Base-by-base conservation (phyloP, 2,888 invertebrate genomes). In the Nemotelus pantherinus region DNA sequence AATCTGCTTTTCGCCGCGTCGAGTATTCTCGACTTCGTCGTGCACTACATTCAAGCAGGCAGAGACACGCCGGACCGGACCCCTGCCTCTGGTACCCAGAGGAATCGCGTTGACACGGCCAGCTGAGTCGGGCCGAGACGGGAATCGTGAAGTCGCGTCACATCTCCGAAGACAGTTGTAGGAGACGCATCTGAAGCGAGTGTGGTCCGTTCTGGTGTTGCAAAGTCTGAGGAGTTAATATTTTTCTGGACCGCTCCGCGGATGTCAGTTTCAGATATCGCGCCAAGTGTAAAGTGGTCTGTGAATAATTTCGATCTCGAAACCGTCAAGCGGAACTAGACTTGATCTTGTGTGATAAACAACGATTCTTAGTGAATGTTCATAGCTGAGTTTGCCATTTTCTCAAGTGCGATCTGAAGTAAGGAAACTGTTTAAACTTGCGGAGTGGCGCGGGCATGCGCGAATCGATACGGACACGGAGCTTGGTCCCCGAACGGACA, bases 131-230 rank as follows among this genome's bases (percentile, higher is more conserved):
- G 25, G 25, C 25, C 75, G 44, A 63, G 4, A 25, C 53, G 75
- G 64, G 79, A 80, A 78, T 80, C 79, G 79, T 25, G 25, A 25
- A 25, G 25, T 25, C 25, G 25, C 25, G 25, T 80, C 81, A 81
- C 81, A 81, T 82, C 81, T 82, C 81, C 80, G 79, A 81, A 81
- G 81, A 80, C 80, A 78, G 81, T 82, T 80, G 81, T 80, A 80
- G 81, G 80, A 80, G 81, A 81, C 81, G 79, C 81, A 82, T 81
- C 80, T 80, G 47, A 41, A 5, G 1, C 25, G 25, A 25, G 65
- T 65, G 25, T 25, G 25, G 25, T 25, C 25, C 25, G 25, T 25
- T 25, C 65, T 65, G 43, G 43, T 65, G 6, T 25, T 25, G 44
- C 10, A 47, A 4, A 7, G 55, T 68, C 41, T 41, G 70, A 55